Evolutionary conservation across 2,888 invertebrate genomes (phyloP).

Genomic region (Drosophila pseudotakahashii): DNA sequence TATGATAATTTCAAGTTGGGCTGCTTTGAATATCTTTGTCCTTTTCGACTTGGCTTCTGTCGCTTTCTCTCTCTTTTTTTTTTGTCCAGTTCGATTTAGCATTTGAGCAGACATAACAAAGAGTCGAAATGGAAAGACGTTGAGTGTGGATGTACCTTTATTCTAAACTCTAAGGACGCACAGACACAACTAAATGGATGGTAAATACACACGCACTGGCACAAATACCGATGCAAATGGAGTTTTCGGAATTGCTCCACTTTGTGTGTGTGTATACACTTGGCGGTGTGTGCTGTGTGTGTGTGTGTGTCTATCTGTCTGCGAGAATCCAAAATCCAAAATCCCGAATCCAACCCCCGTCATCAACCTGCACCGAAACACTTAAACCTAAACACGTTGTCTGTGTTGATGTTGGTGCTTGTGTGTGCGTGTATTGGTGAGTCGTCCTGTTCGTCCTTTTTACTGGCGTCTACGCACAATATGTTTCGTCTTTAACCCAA

Average conservation of each 20-base stretch:
- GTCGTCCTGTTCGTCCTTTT: constrained; percentile 56
- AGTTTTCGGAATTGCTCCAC: constrained; percentile 71
- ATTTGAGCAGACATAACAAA: constrained; percentile 77
- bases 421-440: constrained; percentile 28
- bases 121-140: constrained; percentile 43
- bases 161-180: constrained; percentile 56
- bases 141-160: constrained; percentile 40
- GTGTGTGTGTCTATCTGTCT: constrained; percentile 28
- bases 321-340: constrained; percentile 34
- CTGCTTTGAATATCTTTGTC: constrained; percentile 14
- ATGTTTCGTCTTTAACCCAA: constrained; percentile 79
- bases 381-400: constrained; percentile 77
- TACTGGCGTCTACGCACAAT: constrained; percentile 74
- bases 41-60: constrained; percentile 23
- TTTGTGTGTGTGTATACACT: constrained; percentile 47
- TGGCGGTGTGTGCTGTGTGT: constrained; percentile 10
- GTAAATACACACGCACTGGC: constrained; percentile 12
- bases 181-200: constrained; percentile 10
- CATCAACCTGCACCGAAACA: constrained; percentile 61
- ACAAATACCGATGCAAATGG: constrained; percentile 47
- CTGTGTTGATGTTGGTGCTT: constrained; percentile 31
- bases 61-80: not conserved
- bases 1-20: constrained; percentile 18
- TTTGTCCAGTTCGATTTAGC: constrained; percentile 58
- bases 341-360: constrained; percentile 39